A percentile compares a stretch with the other conserved stretches of the same genome.
phyloP scores from a whole-genome alignment of 2,888 invertebrate species.

The Drosophila buzzatii region DNA sequence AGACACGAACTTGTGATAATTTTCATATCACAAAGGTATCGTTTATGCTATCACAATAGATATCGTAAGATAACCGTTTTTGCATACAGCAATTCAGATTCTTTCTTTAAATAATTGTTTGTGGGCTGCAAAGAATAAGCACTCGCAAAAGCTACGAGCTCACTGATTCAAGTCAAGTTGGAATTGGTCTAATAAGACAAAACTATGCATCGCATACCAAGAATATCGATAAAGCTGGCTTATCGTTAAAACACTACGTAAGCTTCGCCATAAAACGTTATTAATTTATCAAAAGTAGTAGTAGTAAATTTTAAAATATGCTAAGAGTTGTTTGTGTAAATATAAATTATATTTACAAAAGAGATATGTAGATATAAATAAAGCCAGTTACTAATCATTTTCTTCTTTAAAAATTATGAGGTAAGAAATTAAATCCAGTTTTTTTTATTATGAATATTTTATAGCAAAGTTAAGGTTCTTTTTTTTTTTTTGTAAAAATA shows the following conservation, averaged over 20 bases:
- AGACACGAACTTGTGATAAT: constrained; percentile 3
- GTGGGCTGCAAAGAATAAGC: neutral
- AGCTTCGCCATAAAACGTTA: neutral
- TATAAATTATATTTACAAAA: too few species aligned
- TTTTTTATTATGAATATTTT: too few species aligned
- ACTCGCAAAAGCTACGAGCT: neutral
- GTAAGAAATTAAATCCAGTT: neutral
- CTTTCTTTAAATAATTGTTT: neutral
- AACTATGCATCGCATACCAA: neutral
- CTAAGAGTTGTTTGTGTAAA: neutral
- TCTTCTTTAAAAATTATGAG: neutral
- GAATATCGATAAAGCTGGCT: neutral
- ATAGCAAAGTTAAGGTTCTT: too few species aligned
- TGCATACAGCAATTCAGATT: neutral
- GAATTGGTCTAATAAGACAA: neutral
- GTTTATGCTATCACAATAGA: neutral
- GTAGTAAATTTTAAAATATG: neutral
- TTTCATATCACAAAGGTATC: neutral
- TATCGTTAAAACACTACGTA: neutral
- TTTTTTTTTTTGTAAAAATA: too few species aligned
- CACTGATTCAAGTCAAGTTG: neutral
- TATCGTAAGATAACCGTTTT: constrained; percentile 5
- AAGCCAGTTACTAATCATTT: neutral
- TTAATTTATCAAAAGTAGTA: neutral
- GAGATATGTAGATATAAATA: neutral